A percentile compares a stretch with the other conserved stretches of the same genome.
phyloP scores from a whole-genome alignment of 1,140 invertebrate species.

The Parasteatoda tepidariorum region DNA sequence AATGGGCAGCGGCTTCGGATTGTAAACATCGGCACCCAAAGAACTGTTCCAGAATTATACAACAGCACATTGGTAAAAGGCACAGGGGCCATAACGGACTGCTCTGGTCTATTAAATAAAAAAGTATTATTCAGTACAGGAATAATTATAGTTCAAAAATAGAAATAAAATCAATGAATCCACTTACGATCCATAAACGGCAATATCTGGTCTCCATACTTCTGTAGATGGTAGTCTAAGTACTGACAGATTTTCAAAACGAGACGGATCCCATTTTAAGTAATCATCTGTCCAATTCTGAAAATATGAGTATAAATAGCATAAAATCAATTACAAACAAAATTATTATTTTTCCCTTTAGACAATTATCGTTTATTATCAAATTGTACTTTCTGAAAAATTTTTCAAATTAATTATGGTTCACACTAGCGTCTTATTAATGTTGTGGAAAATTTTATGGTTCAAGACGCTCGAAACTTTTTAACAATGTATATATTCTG shows the following conservation, averaged over 20 bases:
- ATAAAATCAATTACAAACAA: not conserved
- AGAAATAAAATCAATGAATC: not conserved
- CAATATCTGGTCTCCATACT: conserved; percentile 98
- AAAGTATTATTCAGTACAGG: not conserved
- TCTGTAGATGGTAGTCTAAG: conserved; percentile 93
- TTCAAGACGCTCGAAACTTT: too few species aligned
- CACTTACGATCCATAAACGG: conserved; percentile 97
- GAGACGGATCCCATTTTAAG: conserved; percentile 93
- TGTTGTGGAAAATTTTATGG: too few species aligned
- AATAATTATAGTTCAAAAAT: not conserved
- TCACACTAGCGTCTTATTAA: too few species aligned
- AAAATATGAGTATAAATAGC: not conserved
- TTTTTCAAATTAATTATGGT: too few species aligned
- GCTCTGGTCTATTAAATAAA: not conserved
- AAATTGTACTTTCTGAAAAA: too few species aligned
- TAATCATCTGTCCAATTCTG: conserved; percentile 78
- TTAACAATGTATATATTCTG: too few species aligned
- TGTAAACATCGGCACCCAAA: conserved; percentile 79
- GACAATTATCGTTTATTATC: too few species aligned
- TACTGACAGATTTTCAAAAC: conserved; percentile 94
- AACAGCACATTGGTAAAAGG: conserved; percentile 75
- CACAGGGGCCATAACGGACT: conserved; percentile 71
- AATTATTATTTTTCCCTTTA: too few species aligned
- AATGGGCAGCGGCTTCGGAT: conserved; percentile 77
- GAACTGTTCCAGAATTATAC: conserved; percentile 72